These are phyloP conservation scores for Elaphurus davidianus DNA, from an alignment of 2,113 vertebrate genomes.

Conservation along the genomic window DNA sequence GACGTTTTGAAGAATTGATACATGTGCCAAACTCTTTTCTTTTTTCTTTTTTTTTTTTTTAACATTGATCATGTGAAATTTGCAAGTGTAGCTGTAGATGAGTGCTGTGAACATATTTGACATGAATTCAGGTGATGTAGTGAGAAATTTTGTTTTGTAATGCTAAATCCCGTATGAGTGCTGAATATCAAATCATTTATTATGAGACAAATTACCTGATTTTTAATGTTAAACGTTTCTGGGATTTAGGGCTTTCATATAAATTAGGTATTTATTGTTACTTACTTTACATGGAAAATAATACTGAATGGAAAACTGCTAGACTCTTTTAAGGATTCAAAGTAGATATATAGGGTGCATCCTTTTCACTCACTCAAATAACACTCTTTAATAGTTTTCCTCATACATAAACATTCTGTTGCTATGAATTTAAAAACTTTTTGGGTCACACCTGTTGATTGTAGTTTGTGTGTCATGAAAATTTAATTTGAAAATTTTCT, in stretches of 20 bases:
- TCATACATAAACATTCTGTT: conserved; percentile 21
- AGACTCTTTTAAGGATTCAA: conserved; percentile 22
- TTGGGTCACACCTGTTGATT: conserved; percentile 32
- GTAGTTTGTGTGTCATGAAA: conserved; percentile 65
- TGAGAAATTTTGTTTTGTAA: conserved; percentile 11
- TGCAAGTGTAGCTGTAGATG: conserved; percentile 60
- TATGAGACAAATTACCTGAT: conserved; percentile 5
- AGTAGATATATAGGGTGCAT: conserved; percentile 54
- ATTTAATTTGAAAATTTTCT: conserved; percentile 60
- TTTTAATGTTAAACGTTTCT: conserved; percentile 55
- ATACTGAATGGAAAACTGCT: conserved; percentile 48
- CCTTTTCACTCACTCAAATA: conserved; percentile 44
- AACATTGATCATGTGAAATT: conserved; percentile 65
- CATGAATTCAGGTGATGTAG: conserved; percentile 63
- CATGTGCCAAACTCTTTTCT: conserved; percentile 77
- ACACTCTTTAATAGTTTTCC: conserved; percentile 49
- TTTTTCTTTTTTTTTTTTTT: conserved; percentile 71
- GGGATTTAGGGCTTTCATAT: conserved; percentile 59
- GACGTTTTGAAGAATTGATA: conserved; percentile 62
- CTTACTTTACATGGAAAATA: conserved; percentile 46
- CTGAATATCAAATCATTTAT: conserved; percentile 23
- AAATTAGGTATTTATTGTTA: conserved; percentile 46
- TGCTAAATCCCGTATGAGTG: conserved; percentile 38
- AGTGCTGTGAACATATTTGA: conserved; percentile 64
- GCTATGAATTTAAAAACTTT: conserved; percentile 48